Conservation (phyloP, 2,113 vertebrate species). For the Hepsetus odoe region DNA sequence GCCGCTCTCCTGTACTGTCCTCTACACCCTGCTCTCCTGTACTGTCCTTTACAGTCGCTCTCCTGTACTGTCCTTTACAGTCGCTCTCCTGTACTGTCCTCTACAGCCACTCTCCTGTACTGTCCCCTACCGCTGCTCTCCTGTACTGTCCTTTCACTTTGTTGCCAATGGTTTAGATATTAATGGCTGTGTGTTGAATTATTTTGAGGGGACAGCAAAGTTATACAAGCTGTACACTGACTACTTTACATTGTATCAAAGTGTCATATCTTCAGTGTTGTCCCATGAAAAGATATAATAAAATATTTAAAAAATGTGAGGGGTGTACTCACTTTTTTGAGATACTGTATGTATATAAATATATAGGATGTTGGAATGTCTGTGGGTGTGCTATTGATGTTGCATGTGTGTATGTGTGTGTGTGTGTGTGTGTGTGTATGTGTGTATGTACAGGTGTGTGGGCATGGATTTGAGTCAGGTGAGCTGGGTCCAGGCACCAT, state of each 20-base stretch:
- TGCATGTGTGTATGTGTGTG: too few species aligned
- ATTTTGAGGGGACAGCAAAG: too few species aligned
- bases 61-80: not conserved
- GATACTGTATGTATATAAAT: not conserved
- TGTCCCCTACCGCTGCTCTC: not conserved
- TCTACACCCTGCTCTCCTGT: not conserved
- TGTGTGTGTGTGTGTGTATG: not conserved
- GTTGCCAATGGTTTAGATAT: too few species aligned
- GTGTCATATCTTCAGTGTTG: too few species aligned
- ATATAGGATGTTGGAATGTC: not conserved
- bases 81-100: not conserved
- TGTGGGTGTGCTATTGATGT: not conserved
- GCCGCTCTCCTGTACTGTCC: not conserved
- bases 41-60: too few species aligned
- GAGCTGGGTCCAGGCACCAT: constrained; percentile 91
- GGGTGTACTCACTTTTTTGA: too few species aligned
- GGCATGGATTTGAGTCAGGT: constrained; percentile 89
- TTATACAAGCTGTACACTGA: too few species aligned
- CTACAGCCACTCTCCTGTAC: not conserved
- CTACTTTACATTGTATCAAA: too few species aligned
- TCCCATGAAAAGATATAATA: too few species aligned
- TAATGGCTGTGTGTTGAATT: too few species aligned
- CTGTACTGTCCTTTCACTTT: too few species aligned
- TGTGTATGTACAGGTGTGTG: constrained; percentile 77
- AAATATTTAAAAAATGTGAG: too few species aligned